Conservation (phyloP, 2,113 vertebrate genomes). For the Mormyrus iriodes region DNA sequence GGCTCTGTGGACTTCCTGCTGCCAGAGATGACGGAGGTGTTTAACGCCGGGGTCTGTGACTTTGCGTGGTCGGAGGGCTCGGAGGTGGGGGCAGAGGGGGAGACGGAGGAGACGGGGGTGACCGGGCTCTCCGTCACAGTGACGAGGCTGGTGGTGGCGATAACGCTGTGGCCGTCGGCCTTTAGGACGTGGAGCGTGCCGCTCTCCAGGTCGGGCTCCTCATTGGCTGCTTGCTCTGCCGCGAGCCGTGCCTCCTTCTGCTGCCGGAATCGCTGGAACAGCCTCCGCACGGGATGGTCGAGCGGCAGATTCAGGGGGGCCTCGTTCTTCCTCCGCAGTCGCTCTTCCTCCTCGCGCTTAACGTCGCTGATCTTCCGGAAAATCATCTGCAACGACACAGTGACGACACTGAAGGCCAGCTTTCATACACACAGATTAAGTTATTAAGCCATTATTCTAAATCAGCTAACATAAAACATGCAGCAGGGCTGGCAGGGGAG, state of each 20-base stretch:
- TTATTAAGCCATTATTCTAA: background rate
- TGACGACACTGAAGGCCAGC: background rate
- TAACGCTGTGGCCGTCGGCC: conserved; percentile 44
- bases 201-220: conserved; percentile 78
- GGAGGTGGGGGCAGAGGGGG: conserved; percentile 43
- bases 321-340: conserved; percentile 89
- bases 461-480: background rate
- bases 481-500: background rate
- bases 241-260: conserved; percentile 87
- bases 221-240: conserved; percentile 53
- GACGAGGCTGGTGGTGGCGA: conserved; percentile 80
- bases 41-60: conserved; percentile 66
- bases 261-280: conserved; percentile 94
- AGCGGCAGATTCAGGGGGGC: conserved; percentile 88
- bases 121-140: conserved; percentile 89
- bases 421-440: background rate
- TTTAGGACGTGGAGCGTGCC: conserved; percentile 63
- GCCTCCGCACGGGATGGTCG: conserved; percentile 85
- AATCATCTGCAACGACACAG: conserved; percentile 70
- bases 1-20: conserved; percentile 59
- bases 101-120: conserved; percentile 64
- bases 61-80: conserved; percentile 63
- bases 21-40: conserved; percentile 38
- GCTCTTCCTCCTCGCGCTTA: conserved; percentile 92
- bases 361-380: conserved; percentile 98